phyloP scores from a whole-genome alignment of 2,113 vertebrate species.

The Uropsilus gracilis region DNA sequence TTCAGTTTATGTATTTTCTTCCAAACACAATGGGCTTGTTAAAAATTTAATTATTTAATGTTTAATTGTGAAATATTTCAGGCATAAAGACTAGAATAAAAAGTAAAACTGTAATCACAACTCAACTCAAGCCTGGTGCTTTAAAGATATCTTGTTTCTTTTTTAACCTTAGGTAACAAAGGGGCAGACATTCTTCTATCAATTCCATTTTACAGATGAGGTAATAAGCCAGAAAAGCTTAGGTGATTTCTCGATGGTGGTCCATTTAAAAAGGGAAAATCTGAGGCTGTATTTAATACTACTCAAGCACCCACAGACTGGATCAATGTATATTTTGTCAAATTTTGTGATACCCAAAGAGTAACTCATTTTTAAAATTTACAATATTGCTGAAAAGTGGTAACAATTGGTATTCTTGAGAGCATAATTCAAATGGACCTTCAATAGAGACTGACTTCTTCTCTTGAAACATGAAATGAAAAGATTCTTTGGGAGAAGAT shows the following conservation, averaged over 20 bases:
- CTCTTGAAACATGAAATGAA: not conserved
- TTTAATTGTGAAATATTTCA: not conserved
- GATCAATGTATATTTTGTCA: not conserved
- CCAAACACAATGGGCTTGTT: not conserved
- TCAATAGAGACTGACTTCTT: not conserved
- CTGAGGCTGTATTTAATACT: not conserved
- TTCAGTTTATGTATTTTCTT: constrained; percentile 14
- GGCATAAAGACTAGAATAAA: not conserved
- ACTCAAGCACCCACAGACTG: not conserved
- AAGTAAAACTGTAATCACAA: not conserved
- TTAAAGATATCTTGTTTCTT: not conserved
- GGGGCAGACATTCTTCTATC: not conserved
- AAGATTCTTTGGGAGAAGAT: not conserved
- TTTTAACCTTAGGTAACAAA: not conserved
- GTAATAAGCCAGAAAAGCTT: not conserved
- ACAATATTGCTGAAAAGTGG: not conserved
- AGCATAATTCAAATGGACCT: not conserved
- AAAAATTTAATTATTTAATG: constrained; percentile 27
- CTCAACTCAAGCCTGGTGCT: not conserved
- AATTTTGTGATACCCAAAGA: not conserved
- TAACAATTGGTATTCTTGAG: not conserved
- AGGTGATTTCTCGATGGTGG: not conserved
- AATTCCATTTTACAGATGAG: not conserved
- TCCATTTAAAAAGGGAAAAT: not conserved
- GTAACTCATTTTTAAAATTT: not conserved